Evolutionary conservation across 2,888 invertebrate species (phyloP).

Genomic region (Leuctra nigra): DNA sequence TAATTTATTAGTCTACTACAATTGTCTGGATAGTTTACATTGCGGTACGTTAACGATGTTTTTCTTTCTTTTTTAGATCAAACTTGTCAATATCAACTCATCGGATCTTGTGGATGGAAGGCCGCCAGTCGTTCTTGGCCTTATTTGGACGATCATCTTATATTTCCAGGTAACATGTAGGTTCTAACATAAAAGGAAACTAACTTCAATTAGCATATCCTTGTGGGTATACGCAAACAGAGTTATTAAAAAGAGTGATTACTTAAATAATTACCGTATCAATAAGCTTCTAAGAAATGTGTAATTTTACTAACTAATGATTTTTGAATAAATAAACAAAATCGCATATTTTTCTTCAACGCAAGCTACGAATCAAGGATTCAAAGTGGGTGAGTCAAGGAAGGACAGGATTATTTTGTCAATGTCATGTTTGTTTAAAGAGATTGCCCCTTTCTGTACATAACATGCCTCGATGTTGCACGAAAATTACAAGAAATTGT

Average conservation of each 20-base stretch:
- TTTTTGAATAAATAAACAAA: neutral
- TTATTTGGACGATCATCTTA: constrained; percentile 97
- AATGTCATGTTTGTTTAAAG: neutral
- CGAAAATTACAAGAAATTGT: no score
- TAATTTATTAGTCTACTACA: no score
- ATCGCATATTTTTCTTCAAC: constrained; percentile 32
- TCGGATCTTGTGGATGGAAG: constrained; percentile 95
- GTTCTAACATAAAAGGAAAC: neutral
- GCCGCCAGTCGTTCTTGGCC: constrained; percentile 91
- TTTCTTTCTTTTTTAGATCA: constrained; percentile 54
- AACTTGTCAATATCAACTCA: constrained; percentile 95
- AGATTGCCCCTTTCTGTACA: no score
- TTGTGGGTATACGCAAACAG: no score
- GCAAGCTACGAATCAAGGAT: constrained; percentile 44
- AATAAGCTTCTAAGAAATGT: no score
- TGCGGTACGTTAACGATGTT: no score
- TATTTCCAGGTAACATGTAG: constrained; percentile 97
- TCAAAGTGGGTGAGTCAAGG: constrained; percentile 40
- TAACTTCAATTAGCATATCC: neutral
- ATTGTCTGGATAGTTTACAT: no score
- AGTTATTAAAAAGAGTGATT: no score
- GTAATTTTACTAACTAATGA: no score
- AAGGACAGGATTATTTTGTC: neutral
- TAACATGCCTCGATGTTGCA: no score
- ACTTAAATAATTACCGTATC: no score